These are phyloP conservation scores for Leuciscus waleckii DNA, from an alignment of 2,797 vertebrate species.

Conservation along the genomic window DNA sequence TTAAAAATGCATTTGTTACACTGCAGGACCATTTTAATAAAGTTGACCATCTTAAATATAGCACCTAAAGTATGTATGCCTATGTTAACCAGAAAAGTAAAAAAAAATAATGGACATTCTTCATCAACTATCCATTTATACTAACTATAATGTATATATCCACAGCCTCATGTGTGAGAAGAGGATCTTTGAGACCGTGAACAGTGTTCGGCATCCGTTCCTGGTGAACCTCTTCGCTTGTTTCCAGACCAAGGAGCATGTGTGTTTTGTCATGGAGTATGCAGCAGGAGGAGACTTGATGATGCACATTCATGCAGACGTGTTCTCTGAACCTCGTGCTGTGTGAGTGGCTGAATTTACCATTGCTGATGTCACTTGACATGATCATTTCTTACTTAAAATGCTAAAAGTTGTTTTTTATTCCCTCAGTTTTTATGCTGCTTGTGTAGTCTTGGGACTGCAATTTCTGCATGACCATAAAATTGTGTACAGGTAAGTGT, in stretches of 20 bases:
- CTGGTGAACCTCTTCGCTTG: slow-evolving; percentile 99
- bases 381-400: background rate
- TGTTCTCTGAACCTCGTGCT: slow-evolving; percentile 94
- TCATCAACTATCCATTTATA: background rate
- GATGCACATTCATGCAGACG: slow-evolving; percentile 99
- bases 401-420: background rate
- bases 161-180: slow-evolving; percentile 97
- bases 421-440: slow-evolving; percentile 91
- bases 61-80: background rate
- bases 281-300: slow-evolving; percentile 98
- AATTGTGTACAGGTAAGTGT: slow-evolving; percentile 96
- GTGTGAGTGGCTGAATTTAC: slow-evolving; percentile 84
- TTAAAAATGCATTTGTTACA: background rate
- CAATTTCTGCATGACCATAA: slow-evolving; percentile 98
- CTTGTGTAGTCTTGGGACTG: slow-evolving; percentile 95
- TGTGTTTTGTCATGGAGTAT: slow-evolving; percentile 99
- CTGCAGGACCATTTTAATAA: background rate
- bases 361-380: background rate
- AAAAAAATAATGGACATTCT: background rate
- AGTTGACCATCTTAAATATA: background rate
- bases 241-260: slow-evolving; percentile 98
- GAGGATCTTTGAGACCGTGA: slow-evolving; percentile 98
- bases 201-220: slow-evolving; percentile 98
- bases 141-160: background rate
- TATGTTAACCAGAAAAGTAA: background rate